Evolutionary conservation across 2,113 vertebrate genomes (phyloP).

Genomic region (Tympanuchus pallidicinctus): DNA sequence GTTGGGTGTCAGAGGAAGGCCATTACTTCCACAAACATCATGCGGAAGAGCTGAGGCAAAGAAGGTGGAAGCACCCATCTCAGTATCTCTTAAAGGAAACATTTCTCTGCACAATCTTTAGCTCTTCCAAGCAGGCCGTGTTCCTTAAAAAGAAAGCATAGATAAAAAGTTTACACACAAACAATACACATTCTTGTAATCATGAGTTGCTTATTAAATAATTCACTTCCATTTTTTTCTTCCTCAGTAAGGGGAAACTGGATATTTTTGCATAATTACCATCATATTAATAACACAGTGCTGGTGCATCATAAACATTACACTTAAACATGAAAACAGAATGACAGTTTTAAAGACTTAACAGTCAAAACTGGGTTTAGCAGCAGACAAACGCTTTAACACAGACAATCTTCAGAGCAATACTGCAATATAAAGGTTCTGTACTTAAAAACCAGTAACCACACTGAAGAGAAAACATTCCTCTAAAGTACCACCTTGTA

Average conservation of each 20-base stretch:
- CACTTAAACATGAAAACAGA: neutral
- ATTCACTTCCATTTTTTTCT: neutral
- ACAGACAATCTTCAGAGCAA: neutral
- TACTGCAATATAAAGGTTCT: neutral
- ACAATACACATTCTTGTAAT: neutral
- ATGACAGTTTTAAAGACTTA: neutral
- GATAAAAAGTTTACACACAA: neutral
- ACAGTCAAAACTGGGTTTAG: neutral
- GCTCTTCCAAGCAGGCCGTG: neutral
- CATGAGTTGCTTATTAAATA: neutral
- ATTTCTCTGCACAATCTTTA: slow-evolving; percentile 65
- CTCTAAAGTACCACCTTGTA: neutral
- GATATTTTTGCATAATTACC: neutral
- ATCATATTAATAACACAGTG: neutral
- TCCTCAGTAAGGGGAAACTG: neutral
- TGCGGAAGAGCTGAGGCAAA: slow-evolving; percentile 97
- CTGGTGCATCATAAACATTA: neutral
- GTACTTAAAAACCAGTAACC: neutral
- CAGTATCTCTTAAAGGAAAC: slow-evolving; percentile 90
- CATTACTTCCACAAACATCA: slow-evolving; percentile 98
- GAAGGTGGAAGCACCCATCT: slow-evolving; percentile 95
- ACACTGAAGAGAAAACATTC: neutral
- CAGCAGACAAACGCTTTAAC: neutral
- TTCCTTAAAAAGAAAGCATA: slow-evolving; percentile 5
- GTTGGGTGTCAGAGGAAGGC: slow-evolving; percentile 96